phyloP scores from a whole-genome alignment of 2,113 vertebrate genomes.

The Dolichallabes microphthalmus region DNA sequence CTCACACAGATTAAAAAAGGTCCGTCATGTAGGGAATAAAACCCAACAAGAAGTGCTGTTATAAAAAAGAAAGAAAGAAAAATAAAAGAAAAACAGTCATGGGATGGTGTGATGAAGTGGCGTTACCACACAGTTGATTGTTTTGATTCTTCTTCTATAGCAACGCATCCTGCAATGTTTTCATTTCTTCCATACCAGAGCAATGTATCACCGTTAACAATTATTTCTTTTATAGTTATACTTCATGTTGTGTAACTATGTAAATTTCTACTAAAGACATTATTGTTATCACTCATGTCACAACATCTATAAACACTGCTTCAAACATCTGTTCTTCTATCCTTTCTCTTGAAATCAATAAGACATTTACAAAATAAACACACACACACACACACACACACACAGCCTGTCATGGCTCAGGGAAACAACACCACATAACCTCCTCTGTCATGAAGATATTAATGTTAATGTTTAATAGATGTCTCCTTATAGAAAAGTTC shows the following conservation, averaged over 20 bases:
- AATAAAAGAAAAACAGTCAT: not conserved
- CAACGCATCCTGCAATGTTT: not conserved
- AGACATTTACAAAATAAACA: not conserved
- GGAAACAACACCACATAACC: not conserved
- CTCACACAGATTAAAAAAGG: conserved; percentile 17
- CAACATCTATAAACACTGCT: not conserved
- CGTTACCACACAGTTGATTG: not conserved
- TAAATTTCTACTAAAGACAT: not conserved
- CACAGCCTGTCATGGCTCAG: not conserved
- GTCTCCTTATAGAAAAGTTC: not conserved
- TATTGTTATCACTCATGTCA: not conserved
- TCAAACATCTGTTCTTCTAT: not conserved
- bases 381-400: not conserved
- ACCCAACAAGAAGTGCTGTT: not conserved
- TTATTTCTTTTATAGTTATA: not conserved
- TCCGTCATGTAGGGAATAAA: not conserved
- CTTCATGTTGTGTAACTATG: not conserved
- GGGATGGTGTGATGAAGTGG: not conserved
- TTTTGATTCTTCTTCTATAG: not conserved
- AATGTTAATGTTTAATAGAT: not conserved
- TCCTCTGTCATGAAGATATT: not conserved
- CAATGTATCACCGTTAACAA: not conserved
- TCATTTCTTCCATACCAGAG: not conserved
- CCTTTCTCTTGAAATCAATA: not conserved
- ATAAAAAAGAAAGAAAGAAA: not conserved